Percentiles rank a stretch among this genome's conserved stretches.
Evolutionary conservation across 2,113 vertebrate genomes (phyloP).

Genomic region (Mola mola): DNA sequence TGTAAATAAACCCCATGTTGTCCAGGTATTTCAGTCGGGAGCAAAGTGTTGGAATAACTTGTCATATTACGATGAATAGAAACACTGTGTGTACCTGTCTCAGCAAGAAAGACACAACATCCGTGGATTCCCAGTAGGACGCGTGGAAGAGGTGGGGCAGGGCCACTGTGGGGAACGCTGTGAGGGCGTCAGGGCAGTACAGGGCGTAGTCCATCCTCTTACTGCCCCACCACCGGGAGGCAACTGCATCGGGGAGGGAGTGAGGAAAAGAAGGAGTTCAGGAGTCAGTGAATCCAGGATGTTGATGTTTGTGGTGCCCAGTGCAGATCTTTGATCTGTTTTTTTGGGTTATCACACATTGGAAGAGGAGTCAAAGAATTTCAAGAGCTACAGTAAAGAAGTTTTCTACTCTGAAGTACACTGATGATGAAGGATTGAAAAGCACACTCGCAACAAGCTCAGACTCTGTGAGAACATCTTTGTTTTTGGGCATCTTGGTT

Average conservation of each 20-base stretch:
- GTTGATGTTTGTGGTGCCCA: neutral
- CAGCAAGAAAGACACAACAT: slow-evolving; percentile 94
- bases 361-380: no score
- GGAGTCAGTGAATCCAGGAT: neutral
- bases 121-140: slow-evolving; percentile 98
- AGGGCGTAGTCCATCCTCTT: slow-evolving; percentile 96
- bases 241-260: slow-evolving; percentile 78
- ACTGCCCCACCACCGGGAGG: slow-evolving; percentile 95
- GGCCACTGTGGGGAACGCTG: slow-evolving; percentile 93
- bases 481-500: neutral
- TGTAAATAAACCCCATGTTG: no score
- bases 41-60: no score
- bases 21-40: no score
- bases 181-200: slow-evolving; percentile 94
- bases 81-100: slow-evolving; percentile 84
- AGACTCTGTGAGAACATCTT: slow-evolving; percentile 17
- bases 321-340: neutral
- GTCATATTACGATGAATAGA: neutral
- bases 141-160: slow-evolving; percentile 97
- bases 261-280: neutral
- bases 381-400: neutral
- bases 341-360: no score
- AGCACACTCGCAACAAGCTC: slow-evolving; percentile 7
- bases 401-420: neutral
- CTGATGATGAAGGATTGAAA: neutral